Evolutionary conservation across 2,113 vertebrate genomes (phyloP).

Genomic region (Phycodurus eques): DNA sequence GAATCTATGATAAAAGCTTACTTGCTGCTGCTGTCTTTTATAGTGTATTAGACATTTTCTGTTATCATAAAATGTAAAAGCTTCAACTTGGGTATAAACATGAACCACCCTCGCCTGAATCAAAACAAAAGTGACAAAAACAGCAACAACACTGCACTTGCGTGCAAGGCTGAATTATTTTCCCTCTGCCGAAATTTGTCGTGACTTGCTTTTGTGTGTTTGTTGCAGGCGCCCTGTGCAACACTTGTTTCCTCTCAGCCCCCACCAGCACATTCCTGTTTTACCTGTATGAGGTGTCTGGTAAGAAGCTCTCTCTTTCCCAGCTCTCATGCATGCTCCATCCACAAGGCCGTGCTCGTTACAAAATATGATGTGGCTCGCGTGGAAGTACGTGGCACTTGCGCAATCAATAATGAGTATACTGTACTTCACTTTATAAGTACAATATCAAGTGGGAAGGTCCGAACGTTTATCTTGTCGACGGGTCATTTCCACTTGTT

Average conservation of each 20-base stretch:
- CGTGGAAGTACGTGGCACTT: neutral
- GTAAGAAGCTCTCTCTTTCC: conserved; percentile 53
- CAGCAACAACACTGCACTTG: neutral
- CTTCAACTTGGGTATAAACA: neutral
- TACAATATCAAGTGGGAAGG: neutral
- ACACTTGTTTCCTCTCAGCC: conserved; percentile 53
- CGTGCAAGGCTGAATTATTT: neutral
- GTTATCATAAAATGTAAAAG: neutral
- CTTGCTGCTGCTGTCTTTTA: neutral
- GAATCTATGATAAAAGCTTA: neutral
- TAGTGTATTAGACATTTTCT: neutral
- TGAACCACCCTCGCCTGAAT: neutral
- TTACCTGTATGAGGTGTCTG: conserved; percentile 68
- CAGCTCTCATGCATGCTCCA: conserved; percentile 43
- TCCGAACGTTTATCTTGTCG: neutral
- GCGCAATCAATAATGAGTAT: neutral
- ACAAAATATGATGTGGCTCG: neutral
- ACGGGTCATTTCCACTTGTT: neutral
- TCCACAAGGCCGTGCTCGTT: conserved; percentile 6
- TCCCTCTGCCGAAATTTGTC: neutral
- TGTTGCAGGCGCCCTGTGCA: conserved; percentile 29
- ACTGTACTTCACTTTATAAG: neutral
- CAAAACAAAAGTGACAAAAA: neutral
- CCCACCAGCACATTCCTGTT: conserved; percentile 65
- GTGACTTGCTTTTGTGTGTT: conserved; percentile 11